These are phyloP conservation scores for Linyphia triangularis DNA, from an alignment of 2,888 invertebrate genomes.

Conservation along the genomic window DNA sequence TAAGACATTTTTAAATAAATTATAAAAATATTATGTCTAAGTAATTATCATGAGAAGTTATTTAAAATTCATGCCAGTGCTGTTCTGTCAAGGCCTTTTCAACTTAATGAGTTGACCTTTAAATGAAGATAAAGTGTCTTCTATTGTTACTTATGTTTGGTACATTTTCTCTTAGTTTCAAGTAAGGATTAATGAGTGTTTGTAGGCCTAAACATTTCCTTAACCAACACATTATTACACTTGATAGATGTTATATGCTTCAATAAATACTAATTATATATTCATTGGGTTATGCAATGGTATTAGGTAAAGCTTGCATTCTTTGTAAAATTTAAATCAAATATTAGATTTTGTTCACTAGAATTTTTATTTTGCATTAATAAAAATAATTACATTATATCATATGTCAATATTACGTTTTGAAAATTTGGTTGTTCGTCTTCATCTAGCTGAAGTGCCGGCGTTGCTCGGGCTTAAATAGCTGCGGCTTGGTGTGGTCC, in stretches of 20 bases:
- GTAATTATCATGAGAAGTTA: background rate
- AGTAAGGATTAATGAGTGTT: background rate
- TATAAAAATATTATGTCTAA: background rate
- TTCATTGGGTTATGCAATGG: too few species aligned
- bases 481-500: too few species aligned
- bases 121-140: background rate
- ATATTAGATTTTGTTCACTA: too few species aligned
- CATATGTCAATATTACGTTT: too few species aligned
- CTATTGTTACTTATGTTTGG: background rate
- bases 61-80: background rate
- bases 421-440: too few species aligned
- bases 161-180: background rate
- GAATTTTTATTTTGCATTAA: too few species aligned
- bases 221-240: background rate
- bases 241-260: background rate
- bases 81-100: background rate
- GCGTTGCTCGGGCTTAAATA: too few species aligned
- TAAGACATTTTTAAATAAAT: background rate
- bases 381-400: too few species aligned
- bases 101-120: background rate
- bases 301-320: too few species aligned
- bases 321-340: too few species aligned
- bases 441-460: too few species aligned
- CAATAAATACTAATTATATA: too few species aligned
- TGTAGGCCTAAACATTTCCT: background rate